These are phyloP conservation scores for Papilio elwesi DNA, from an alignment of 2,888 invertebrate species.

Conservation along the genomic window DNA sequence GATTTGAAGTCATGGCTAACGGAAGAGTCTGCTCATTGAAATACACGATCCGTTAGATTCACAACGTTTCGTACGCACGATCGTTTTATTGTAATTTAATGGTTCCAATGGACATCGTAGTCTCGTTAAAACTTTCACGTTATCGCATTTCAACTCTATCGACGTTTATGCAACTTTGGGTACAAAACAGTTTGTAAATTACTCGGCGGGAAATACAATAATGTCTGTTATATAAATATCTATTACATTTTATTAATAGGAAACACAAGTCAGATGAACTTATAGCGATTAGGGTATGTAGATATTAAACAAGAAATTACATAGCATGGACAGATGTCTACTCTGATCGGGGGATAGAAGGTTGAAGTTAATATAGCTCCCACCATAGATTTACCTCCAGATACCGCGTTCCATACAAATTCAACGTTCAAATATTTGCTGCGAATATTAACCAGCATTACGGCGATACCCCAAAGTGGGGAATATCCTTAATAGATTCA, in stretches of 20 bases:
- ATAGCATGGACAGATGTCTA: no score
- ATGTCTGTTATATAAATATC: background rate
- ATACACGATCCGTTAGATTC: slow-evolving; percentile 6
- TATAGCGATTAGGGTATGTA: background rate
- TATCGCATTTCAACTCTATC: background rate
- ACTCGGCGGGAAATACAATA: background rate
- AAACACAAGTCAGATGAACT: background rate
- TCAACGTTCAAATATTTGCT: no score
- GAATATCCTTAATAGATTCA: no score
- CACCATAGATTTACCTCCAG: no score
- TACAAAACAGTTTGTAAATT: slow-evolving; percentile 6
- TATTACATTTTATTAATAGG: background rate
- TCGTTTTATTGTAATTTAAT: background rate
- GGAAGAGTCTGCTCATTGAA: background rate
- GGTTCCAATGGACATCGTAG: background rate
- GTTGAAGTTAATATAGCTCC: no score
- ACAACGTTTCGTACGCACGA: no score
- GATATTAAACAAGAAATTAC: no score
- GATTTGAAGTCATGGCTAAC: background rate
- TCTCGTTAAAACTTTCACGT: slow-evolving; percentile 16
- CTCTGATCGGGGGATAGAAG: no score
- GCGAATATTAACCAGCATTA: no score
- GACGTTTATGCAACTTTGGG: slow-evolving; percentile 1
- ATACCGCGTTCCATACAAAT: no score
- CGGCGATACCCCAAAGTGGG: no score